Conservation (phyloP, 2,113 vertebrate genomes). For the Sinocyclocheilus anophthalmus region DNA sequence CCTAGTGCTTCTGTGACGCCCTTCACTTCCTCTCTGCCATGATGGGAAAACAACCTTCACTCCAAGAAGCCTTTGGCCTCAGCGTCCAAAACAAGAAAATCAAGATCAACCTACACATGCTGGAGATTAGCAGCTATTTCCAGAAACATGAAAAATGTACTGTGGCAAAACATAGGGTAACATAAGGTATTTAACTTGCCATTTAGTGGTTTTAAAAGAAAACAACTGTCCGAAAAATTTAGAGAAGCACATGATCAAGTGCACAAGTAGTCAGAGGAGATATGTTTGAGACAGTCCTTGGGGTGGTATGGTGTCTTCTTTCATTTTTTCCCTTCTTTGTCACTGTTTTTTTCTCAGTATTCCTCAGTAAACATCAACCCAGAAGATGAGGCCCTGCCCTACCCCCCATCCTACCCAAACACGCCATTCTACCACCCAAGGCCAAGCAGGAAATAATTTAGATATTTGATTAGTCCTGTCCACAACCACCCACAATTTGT, state of each 20-base stretch:
- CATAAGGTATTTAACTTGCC: background rate
- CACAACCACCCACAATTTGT: constrained; percentile 8
- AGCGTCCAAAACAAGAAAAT: background rate
- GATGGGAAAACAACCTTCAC: constrained; percentile 28
- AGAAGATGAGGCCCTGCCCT: constrained; percentile 38
- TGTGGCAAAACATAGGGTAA: background rate
- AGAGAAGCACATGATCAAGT: background rate
- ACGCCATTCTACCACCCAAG: constrained; percentile 6
- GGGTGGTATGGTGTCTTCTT: background rate
- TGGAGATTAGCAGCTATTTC: constrained; percentile 2
- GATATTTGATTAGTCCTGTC: constrained; percentile 23
- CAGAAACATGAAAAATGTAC: background rate
- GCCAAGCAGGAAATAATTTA: constrained; percentile 40
- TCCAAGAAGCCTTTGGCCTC: background rate
- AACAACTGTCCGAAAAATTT: background rate
- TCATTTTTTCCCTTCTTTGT: background rate
- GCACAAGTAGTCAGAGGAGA: background rate
- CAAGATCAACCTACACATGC: constrained; percentile 20
- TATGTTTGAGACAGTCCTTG: background rate
- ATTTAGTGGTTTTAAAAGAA: background rate
- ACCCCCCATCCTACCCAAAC: background rate
- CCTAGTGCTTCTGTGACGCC: constrained; percentile 66
- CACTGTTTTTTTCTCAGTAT: constrained; percentile 54
- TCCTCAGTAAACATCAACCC: constrained; percentile 48
- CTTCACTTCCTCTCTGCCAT: constrained; percentile 67